Evolutionary conservation across 2,797 vertebrate genomes (phyloP).

Genomic region (Clamator glandarius): DNA sequence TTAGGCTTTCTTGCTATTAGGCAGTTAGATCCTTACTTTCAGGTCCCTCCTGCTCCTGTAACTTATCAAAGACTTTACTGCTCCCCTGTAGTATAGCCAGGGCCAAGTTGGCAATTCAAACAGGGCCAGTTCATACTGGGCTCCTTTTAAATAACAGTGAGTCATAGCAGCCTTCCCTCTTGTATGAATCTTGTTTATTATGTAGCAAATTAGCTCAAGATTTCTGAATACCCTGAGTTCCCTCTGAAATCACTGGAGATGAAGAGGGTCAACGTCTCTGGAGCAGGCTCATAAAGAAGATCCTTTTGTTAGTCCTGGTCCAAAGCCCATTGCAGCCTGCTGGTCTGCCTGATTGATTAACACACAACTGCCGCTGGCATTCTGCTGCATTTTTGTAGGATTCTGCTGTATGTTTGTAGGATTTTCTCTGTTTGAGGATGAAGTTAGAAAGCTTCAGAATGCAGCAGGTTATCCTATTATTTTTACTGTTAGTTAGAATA

Average conservation of each 20-base stretch:
- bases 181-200: slow-evolving; percentile 51
- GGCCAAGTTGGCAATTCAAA: slow-evolving; percentile 39
- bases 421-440: neutral
- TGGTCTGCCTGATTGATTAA: slow-evolving; percentile 19
- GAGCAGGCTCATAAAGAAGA: slow-evolving; percentile 30
- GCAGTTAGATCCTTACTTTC: neutral
- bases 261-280: slow-evolving; percentile 25
- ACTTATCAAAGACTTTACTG: slow-evolving; percentile 43
- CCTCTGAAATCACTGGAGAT: slow-evolving; percentile 34
- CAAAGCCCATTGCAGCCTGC: slow-evolving; percentile 1
- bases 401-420: neutral
- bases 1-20: slow-evolving; percentile 7
- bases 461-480: neutral
- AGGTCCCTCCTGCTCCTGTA: slow-evolving; percentile 45
- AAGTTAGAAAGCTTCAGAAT: neutral
- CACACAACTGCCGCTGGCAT: neutral
- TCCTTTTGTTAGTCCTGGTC: slow-evolving; percentile 26
- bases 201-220: slow-evolving; percentile 57
- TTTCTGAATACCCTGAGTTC: slow-evolving; percentile 9
- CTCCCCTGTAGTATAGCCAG: slow-evolving; percentile 46
- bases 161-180: slow-evolving; percentile 31
- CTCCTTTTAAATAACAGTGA: neutral
- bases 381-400: neutral
- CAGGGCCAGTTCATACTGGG: neutral
- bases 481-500: slow-evolving; percentile 17